Evolutionary conservation across 2,888 invertebrate species (phyloP).

Genomic region (Drosophila niveifrons): DNA sequence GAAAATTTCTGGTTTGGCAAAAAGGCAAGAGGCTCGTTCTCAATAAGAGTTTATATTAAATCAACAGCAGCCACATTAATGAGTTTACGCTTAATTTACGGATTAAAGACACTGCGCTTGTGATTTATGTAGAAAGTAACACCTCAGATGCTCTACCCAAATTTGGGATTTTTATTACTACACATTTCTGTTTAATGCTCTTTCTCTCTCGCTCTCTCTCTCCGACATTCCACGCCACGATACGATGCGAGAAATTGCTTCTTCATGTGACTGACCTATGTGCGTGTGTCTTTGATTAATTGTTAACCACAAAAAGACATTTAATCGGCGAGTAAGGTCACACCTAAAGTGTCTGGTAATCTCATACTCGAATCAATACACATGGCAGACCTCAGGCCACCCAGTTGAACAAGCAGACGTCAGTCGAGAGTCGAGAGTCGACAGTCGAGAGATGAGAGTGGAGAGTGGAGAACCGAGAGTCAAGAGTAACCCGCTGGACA

Average conservation of each 20-base stretch:
- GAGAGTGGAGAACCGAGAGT: no score
- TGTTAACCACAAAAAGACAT: slow-evolving; percentile 26
- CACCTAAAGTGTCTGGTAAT: slow-evolving; percentile 5
- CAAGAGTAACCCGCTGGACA: slow-evolving; percentile 12
- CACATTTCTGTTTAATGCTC: neutral
- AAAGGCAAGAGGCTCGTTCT: slow-evolving; percentile 26
- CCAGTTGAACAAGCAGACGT: slow-evolving; percentile 12
- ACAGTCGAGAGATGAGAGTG: no score
- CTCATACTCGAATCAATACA: slow-evolving; percentile 9
- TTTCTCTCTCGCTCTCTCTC: no score
- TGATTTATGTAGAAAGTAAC: slow-evolving; percentile 32
- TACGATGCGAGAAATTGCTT: neutral
- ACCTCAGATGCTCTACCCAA: slow-evolving; percentile 9
- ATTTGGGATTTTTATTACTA: neutral
- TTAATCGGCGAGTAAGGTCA: slow-evolving; percentile 25
- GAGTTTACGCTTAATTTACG: slow-evolving; percentile 22
- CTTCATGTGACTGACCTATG: slow-evolving; percentile 39
- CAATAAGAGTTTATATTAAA: slow-evolving; percentile 29
- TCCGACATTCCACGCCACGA: slow-evolving; percentile 1
- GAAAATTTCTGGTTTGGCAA: slow-evolving; percentile 2
- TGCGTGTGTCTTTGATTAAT: slow-evolving; percentile 10
- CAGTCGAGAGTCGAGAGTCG: no score
- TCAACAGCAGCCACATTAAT: slow-evolving; percentile 13
- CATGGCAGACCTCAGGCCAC: slow-evolving; percentile 10
- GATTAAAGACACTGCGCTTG: neutral